Evolutionary conservation across 2,888 invertebrate genomes (phyloP), one percentile per base, ranked within the genome.

Genomic region (Celastrina argiolus): DNA sequence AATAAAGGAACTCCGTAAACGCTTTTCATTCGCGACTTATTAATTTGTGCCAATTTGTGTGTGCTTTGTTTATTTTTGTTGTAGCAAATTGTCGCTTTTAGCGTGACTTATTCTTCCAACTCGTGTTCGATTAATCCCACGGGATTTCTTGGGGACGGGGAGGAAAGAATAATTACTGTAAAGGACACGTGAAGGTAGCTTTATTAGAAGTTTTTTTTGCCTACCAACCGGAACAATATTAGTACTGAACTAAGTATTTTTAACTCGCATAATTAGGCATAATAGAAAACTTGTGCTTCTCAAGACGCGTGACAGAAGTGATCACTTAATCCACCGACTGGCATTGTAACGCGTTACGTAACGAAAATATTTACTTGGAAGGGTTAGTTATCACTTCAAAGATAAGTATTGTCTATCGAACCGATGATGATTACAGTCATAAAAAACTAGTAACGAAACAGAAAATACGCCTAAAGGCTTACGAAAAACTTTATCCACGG

Each of bases 1-100:
- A 73, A 74, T 73, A 73, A 74, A 69, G 67, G 66, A 64, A 73
- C 70, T 18, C 41, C 65, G 65, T 66, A 34, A 66, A 59, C 59
- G 58, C 18, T 28, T 42, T 66, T 66, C 42, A 34, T 59, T 45
- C 42, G 42, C 65, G 65, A 59, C 59, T 66, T 59, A 66, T 59
- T 66, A 66, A 59, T 66, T 59, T 66, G 31, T 42, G 14, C 58
- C 61, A 61, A 36, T 39, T 61, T 61, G 34, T 22, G 34, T 22
- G 22, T 36, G 61, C 36, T 61, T 22, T 36, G 16, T 31, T 61
- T 22, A 12, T 18, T 6, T 39, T 51, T 36, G 12, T 12, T 36
- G n/a, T 26, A 26, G 51, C 22, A 22, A 51, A 51, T 26, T 26
- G 51, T 51, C 22, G 51, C 51, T 26, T 26, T 12, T 51, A 22